These are phyloP conservation scores for Eupithecia tripunctaria DNA, from an alignment of 2,888 invertebrate genomes.

Conservation along the genomic window DNA sequence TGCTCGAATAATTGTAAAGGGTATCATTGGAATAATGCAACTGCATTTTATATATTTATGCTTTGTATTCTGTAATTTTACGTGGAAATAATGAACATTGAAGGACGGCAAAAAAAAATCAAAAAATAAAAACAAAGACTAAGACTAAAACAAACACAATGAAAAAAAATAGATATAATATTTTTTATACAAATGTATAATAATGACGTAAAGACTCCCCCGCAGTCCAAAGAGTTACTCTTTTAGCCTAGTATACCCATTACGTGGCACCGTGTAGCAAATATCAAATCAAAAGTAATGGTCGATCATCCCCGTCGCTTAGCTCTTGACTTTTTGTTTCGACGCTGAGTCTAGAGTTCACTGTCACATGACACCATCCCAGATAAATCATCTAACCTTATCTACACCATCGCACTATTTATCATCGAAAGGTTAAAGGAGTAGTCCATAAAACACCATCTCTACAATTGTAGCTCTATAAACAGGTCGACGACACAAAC, in stretches of 20 bases:
- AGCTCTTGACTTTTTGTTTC: not conserved
- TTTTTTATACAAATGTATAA: too few species aligned
- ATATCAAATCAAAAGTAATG: too few species aligned
- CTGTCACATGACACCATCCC: conserved; percentile 13
- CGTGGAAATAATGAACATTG: not conserved
- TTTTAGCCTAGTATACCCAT: too few species aligned
- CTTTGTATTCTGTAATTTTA: not conserved
- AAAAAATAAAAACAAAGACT: not conserved
- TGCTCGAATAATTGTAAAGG: not conserved
- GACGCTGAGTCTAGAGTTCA: not conserved
- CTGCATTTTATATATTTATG: not conserved
- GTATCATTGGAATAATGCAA: not conserved
- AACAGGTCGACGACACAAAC: conserved; percentile 58
- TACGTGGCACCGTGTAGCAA: too few species aligned
- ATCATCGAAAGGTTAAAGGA: conserved; percentile 41
- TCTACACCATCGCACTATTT: conserved; percentile 32
- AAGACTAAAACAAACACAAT: too few species aligned
- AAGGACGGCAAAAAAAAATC: not conserved
- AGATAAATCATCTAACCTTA: conserved; percentile 38
- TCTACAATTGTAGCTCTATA: conserved; percentile 38
- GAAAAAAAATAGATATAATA: too few species aligned
- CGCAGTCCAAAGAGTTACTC: too few species aligned
- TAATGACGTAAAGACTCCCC: too few species aligned
- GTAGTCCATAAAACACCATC: conserved; percentile 33
- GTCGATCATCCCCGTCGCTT: not conserved